Evolutionary conservation across 64 coral and sea anemone genomes (phyloP).

Genomic region (Pocillopora verrucosa): DNA sequence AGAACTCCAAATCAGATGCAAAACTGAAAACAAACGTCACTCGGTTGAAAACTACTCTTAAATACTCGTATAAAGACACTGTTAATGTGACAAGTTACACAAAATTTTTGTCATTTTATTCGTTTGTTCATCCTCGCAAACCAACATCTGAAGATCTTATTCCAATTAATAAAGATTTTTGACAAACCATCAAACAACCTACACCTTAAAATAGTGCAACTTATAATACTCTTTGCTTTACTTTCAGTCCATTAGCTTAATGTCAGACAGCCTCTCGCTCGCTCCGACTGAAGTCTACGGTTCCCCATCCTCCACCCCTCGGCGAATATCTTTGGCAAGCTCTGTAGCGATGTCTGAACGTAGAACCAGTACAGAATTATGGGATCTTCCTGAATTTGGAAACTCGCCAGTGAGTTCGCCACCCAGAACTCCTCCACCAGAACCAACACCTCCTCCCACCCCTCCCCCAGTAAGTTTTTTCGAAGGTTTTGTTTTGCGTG

Average conservation of each 20-base stretch:
- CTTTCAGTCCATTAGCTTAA: conserved; percentile 67
- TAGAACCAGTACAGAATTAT: conserved; percentile 17
- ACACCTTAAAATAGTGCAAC: too few species aligned
- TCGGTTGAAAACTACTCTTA: too few species aligned
- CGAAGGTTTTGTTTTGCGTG: background rate
- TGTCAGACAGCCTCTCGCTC: conserved; percentile 86
- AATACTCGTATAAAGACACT: too few species aligned
- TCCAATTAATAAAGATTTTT: too few species aligned
- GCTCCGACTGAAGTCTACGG: conserved; percentile 92
- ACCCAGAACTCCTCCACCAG: conserved; percentile 80
- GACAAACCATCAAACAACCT: too few species aligned
- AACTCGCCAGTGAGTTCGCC: conserved; percentile 85
- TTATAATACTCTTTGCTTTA: background rate
- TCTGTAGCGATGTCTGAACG: conserved; percentile 27
- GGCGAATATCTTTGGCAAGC: conserved; percentile 67
- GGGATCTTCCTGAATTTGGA: conserved; percentile 82
- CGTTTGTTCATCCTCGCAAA: background rate
- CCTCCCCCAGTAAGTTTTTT: conserved; percentile 67
- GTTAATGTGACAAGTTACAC: too few species aligned
- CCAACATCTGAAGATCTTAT: too few species aligned
- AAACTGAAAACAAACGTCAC: too few species aligned
- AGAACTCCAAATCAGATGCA: too few species aligned
- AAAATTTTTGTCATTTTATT: background rate
- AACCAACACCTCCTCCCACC: conserved; percentile 72
- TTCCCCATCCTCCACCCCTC: conserved; percentile 79